phyloP scores from a whole-genome alignment of 2,113 vertebrate genomes.

The Eudyptes chrysolophus region DNA sequence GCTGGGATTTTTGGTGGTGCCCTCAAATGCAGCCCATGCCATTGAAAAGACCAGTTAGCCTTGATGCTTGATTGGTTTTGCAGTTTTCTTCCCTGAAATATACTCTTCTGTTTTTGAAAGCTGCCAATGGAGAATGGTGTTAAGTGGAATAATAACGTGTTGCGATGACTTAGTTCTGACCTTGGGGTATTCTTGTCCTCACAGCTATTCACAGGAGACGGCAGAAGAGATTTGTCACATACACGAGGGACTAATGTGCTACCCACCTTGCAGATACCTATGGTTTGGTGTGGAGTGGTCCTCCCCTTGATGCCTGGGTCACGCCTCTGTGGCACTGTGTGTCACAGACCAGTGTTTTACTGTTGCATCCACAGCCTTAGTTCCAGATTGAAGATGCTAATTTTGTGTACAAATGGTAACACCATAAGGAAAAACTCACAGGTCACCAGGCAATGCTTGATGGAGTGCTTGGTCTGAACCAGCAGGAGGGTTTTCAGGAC shows the following conservation, averaged over 20 bases:
- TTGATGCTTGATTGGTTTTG: background rate
- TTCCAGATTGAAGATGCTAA: background rate
- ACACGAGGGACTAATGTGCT: rapidly evolving
- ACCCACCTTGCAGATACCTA: background rate
- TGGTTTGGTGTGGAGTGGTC: background rate
- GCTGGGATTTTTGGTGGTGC: background rate
- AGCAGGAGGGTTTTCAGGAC: background rate
- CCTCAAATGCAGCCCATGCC: background rate
- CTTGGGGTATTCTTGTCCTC: background rate
- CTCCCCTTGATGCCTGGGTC: background rate
- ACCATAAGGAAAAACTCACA: background rate
- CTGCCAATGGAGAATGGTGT: background rate
- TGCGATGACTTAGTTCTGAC: background rate
- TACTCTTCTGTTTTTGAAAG: background rate
- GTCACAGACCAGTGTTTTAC: background rate
- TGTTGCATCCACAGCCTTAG: background rate
- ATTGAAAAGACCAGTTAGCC: background rate
- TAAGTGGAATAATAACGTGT: background rate
- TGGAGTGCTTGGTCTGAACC: background rate
- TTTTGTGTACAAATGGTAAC: background rate
- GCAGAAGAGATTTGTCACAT: background rate
- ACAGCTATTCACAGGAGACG: background rate
- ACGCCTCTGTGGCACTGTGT: background rate
- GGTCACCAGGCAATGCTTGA: background rate
- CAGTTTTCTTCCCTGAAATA: background rate